A percentile compares a stretch with the other conserved stretches of the same genome.
Evolutionary conservation across 2,888 invertebrate species (phyloP).

Genomic region (Keiferia lycopersicella): DNA sequence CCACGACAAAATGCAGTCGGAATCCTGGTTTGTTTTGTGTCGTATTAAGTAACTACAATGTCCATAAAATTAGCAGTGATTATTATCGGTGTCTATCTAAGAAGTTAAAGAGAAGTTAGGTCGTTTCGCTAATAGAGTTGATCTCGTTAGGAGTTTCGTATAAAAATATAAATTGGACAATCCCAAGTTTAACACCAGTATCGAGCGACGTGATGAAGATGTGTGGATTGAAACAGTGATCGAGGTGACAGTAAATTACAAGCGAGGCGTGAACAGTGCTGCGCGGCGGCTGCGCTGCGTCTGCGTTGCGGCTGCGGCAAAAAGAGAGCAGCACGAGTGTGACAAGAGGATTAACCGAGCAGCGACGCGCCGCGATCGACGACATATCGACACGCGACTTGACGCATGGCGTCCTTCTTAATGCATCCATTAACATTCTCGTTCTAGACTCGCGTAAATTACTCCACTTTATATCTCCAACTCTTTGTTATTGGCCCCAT

Average conservation of each 20-base stretch:
- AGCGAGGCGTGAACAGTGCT: constrained; percentile 37
- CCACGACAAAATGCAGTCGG: constrained; percentile 27
- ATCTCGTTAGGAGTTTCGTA: constrained; percentile 31
- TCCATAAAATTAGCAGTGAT: constrained; percentile 22
- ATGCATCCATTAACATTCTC: constrained; percentile 62
- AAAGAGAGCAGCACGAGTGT: constrained; percentile 47
- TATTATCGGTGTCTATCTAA: constrained; percentile 13
- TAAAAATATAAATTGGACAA: constrained; percentile 46
- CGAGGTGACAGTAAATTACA: constrained; percentile 56
- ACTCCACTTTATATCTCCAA: constrained; percentile 37
- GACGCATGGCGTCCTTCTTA: constrained; percentile 61
- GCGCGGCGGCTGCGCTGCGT: neutral
- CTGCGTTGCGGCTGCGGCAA: constrained; percentile 43
- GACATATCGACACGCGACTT: constrained; percentile 71
- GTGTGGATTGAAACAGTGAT: constrained; percentile 45
- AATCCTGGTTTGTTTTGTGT: constrained; percentile 40
- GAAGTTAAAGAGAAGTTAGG: constrained; percentile 16
- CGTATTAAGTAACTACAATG: constrained; percentile 17
- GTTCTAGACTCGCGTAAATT: constrained; percentile 48
- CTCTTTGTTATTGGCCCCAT: constrained; percentile 31
- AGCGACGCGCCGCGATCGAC: constrained; percentile 43
- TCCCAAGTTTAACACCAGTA: constrained; percentile 42
- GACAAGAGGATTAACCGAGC: constrained; percentile 56
- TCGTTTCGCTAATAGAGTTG: neutral
- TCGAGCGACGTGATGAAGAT: constrained; percentile 49